Percentiles rank a stretch among this genome's conserved stretches.
These are phyloP conservation scores for Andrena trimmerana DNA, from an alignment of 2,888 invertebrate species.

Conservation along the genomic window DNA sequence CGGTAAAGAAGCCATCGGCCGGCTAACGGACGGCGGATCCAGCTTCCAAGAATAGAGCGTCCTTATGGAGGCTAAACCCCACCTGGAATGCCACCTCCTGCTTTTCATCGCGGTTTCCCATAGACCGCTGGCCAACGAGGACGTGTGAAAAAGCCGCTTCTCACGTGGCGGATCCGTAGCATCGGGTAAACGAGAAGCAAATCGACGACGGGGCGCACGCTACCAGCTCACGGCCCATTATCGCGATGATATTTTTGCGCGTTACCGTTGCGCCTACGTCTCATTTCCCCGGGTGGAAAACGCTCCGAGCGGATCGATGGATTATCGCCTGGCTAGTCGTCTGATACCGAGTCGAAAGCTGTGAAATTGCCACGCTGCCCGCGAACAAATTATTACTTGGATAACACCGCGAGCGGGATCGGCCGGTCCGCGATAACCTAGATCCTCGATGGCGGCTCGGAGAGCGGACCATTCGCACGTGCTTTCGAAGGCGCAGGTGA, in stretches of 20 bases:
- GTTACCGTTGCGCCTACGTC: constrained; percentile 1
- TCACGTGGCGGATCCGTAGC: constrained; percentile 47
- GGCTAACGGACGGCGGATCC: constrained; percentile 76
- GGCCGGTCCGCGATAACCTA: constrained; percentile 66
- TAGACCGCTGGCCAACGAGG: constrained; percentile 55
- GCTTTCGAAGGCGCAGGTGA: not conserved
- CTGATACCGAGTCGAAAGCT: constrained; percentile 40
- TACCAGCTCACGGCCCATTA: not conserved
- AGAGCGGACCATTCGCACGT: constrained; percentile 8
- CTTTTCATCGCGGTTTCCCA: constrained; percentile 63
- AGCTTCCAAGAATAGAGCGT: constrained; percentile 79
- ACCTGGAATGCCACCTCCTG: constrained; percentile 74
- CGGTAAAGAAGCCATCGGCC: constrained; percentile 14
- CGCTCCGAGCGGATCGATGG: constrained; percentile 1
- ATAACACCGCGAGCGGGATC: constrained; percentile 45
- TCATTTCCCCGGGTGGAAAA: constrained; percentile 7
- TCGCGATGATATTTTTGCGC: constrained; percentile 13
- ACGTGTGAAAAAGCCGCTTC: constrained; percentile 67
- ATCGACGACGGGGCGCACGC: constrained; percentile 8
- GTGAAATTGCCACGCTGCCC: constrained; percentile 46
- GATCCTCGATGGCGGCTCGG: constrained; percentile 52
- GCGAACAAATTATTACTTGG: constrained; percentile 47
- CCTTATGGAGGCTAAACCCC: constrained; percentile 77
- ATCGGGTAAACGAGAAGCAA: constrained; percentile 41
- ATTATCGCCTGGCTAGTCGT: constrained; percentile 21